Evolutionary conservation across 53 echinoderm and acorn worm genomes (phyloP).

Genomic region (Apostichopus leukothele): DNA sequence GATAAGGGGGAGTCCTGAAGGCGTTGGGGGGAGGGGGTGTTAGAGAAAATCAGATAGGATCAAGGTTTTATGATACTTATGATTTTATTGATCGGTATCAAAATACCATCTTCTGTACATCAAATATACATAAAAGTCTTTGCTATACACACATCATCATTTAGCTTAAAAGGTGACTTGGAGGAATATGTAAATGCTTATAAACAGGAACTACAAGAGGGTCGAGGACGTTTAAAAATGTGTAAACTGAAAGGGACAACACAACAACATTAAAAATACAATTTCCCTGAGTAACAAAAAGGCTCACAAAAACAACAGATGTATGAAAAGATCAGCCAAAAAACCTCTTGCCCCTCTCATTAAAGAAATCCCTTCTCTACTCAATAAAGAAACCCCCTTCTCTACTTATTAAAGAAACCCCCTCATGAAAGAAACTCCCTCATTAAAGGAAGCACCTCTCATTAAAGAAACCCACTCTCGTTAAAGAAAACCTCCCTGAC

Average conservation of each 20-base stretch:
- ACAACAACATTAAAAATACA: not conserved
- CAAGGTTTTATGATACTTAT: no score
- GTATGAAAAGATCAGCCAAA: not conserved
- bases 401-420: not conserved
- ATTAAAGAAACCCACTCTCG: no score
- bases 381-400: not conserved
- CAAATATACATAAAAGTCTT: not conserved
- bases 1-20: no score
- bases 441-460: no score
- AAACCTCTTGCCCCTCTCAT: not conserved
- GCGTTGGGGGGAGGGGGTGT: no score
- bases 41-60: no score
- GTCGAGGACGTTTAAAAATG: not conserved
- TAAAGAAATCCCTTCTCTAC: no score
- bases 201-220: not conserved
- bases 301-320: not conserved
- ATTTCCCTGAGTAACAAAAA: slow-evolving; percentile 25
- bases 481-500: no score
- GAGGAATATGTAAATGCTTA: not conserved
- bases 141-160: slow-evolving; percentile 1
- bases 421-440: no score
- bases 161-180: not conserved
- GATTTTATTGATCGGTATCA: slow-evolving; percentile 30
- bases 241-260: not conserved
- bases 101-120: slow-evolving; percentile 32